These are phyloP conservation scores for Notodonta dromedarius DNA, from an alignment of 2,888 invertebrate genomes.

Conservation along the genomic window DNA sequence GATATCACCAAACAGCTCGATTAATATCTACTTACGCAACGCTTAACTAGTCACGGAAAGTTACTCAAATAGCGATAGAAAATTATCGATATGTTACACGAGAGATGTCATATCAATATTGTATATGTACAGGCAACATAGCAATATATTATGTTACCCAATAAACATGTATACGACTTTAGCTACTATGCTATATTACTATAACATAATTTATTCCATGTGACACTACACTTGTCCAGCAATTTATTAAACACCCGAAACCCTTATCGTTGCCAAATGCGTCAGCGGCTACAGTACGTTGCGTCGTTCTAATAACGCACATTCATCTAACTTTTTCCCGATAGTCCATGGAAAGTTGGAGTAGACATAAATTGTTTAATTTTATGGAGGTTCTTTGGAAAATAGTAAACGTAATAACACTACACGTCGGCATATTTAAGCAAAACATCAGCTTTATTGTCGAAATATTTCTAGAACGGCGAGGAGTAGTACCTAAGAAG, in stretches of 20 bases:
- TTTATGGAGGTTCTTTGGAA: neutral
- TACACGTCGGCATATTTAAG: no score
- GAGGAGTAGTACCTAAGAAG: no score
- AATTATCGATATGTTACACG: neutral
- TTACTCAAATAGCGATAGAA: neutral
- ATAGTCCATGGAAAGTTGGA: constrained; percentile 2
- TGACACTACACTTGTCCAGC: constrained; percentile 12
- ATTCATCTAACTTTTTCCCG: constrained; percentile 7
- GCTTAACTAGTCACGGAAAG: neutral
- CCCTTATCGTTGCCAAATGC: constrained; percentile 41
- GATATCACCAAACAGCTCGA: neutral
- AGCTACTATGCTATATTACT: neutral
- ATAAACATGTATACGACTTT: neutral
- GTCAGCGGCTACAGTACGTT: constrained; percentile 17
- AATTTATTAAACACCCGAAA: constrained; percentile 21
- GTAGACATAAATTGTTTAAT: neutral
- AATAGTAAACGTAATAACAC: no score
- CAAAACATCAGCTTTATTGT: no score
- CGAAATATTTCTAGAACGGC: no score
- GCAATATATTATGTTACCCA: no score
- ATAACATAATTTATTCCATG: neutral
- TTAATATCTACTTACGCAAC: neutral
- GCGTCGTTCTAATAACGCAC: constrained; percentile 9
- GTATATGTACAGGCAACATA: no score
- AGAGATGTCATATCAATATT: neutral